Evolutionary conservation across 2,888 invertebrate genomes (phyloP).

Genomic region (Drosophila flavopinicola): DNA sequence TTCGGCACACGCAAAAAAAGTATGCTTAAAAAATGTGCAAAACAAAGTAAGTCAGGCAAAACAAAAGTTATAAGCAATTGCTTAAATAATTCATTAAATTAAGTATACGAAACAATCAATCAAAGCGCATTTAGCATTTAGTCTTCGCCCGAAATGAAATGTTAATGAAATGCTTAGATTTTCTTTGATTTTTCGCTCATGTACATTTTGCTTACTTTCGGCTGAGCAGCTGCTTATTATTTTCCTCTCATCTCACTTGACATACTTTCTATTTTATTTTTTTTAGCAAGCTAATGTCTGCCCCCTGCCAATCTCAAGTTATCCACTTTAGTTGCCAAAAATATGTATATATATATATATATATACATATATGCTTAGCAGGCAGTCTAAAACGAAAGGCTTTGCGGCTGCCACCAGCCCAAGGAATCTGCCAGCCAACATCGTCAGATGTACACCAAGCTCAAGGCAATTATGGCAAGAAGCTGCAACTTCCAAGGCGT

Average conservation of each 20-base stretch:
- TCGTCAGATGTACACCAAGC: conserved; percentile 23
- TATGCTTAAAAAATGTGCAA: conserved; percentile 55
- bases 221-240: not conserved
- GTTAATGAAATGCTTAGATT: conserved; percentile 62
- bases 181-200: conserved; percentile 40
- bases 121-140: conserved; percentile 73
- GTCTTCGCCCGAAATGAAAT: conserved; percentile 58
- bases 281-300: no score
- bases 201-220: not conserved
- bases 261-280: conserved; percentile 5
- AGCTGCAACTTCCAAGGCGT: conserved; percentile 42
- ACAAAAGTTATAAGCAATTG: conserved; percentile 67
- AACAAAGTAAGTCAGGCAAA: conserved; percentile 31
- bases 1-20: conserved; percentile 36
- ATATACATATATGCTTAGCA: not conserved
- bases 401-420: conserved; percentile 31
- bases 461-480: conserved; percentile 54
- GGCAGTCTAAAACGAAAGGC: conserved; percentile 26
- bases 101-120: conserved; percentile 79
- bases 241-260: not conserved
- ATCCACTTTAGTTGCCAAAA: conserved; percentile 1
- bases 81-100: conserved; percentile 81
- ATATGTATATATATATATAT: no score
- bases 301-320: not conserved
- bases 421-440: conserved; percentile 37